Evolutionary conservation across 2,113 vertebrate genomes (phyloP).

Genomic region (Ivindomyrus marchei): DNA sequence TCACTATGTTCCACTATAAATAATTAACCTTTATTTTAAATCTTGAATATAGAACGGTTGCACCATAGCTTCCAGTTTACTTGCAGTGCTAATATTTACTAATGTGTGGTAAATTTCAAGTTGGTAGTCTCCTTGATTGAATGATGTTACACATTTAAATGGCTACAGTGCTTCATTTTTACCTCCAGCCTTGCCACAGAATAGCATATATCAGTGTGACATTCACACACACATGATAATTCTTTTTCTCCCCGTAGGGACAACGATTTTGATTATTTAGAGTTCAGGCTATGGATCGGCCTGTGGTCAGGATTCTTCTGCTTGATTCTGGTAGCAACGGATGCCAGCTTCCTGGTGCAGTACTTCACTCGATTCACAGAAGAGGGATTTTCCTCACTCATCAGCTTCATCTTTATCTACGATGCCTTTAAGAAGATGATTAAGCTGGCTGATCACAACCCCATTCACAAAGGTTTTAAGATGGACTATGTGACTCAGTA

Average conservation of each 20-base stretch:
- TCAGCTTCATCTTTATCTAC: conserved; percentile 98
- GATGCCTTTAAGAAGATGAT: conserved; percentile 98
- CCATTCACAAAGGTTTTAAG: conserved; percentile 71
- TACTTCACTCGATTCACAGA: conserved; percentile 97
- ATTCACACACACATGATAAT: background rate
- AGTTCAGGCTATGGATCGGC: conserved; percentile 96
- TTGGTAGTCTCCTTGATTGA: background rate
- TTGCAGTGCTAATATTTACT: background rate
- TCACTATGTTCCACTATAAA: conserved; percentile 56
- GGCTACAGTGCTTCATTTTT: background rate
- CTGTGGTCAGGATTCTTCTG: conserved; percentile 86
- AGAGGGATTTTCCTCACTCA: conserved; percentile 90
- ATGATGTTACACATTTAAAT: background rate
- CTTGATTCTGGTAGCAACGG: conserved; percentile 82
- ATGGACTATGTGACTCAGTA: conserved; percentile 71
- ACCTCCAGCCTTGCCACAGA: background rate
- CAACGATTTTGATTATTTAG: conserved; percentile 83
- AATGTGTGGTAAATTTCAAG: background rate
- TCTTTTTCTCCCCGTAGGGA: conserved; percentile 64
- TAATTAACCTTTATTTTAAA: conserved; percentile 56
- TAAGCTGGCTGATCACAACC: conserved; percentile 81
- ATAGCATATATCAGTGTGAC: background rate
- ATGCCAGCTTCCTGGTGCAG: conserved; percentile 92
- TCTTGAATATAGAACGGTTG: conserved; percentile 25
- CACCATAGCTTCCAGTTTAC: background rate